Conservation (phyloP, 1,140 invertebrate species). For the Listronotus bonariensis region DNA sequence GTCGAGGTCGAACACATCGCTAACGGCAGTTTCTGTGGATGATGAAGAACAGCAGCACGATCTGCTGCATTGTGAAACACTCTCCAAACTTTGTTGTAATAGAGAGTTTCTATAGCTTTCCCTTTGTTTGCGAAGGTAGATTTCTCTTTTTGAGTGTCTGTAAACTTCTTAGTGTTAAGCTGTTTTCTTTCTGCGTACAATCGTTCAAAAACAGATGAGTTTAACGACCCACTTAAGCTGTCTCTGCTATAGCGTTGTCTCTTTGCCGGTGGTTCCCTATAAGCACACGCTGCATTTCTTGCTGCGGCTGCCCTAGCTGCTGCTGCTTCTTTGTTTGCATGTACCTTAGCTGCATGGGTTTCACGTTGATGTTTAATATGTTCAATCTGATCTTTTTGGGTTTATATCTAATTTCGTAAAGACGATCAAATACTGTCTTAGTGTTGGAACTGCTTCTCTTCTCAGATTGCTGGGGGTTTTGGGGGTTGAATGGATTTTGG, state of each 20-base stretch:
- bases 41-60: too few relatives aligned
- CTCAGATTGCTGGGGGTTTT: too few relatives aligned
- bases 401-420: too few relatives aligned
- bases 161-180: constrained; percentile 13
- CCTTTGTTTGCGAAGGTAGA: constrained; percentile 5
- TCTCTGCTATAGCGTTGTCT: constrained; percentile 4
- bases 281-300: background rate
- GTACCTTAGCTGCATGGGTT: background rate
- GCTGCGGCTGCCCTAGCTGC: background rate
- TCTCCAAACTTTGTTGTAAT: too few relatives aligned
- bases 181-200: constrained; percentile 16
- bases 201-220: constrained; percentile 10
- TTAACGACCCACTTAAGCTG: background rate
- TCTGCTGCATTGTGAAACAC: too few relatives aligned
- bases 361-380: too few relatives aligned
- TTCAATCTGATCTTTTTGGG: too few relatives aligned
- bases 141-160: constrained; percentile 7
- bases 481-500: too few relatives aligned
- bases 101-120: background rate
- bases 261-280: constrained; percentile 4
- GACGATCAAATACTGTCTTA: too few relatives aligned
- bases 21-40: too few relatives aligned
- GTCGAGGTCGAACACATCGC: too few relatives aligned
- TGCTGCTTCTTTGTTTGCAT: background rate
- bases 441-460: too few relatives aligned